Evolutionary conservation across 2,113 vertebrate species (phyloP).

Genomic region (Podiceps cristatus): DNA sequence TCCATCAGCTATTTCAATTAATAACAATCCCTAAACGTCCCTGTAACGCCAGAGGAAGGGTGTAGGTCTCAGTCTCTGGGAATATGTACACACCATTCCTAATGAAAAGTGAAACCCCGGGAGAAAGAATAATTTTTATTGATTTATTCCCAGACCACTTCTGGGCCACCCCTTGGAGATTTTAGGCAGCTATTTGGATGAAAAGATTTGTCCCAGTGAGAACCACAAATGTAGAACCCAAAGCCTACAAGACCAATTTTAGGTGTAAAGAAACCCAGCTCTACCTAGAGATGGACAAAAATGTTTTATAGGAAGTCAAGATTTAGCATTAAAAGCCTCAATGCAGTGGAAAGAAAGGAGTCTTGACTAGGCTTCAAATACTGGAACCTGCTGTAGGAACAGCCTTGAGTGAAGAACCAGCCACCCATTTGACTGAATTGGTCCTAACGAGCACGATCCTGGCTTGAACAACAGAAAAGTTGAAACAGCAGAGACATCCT

Average conservation of each 20-base stretch:
- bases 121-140: not conserved
- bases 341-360: not conserved
- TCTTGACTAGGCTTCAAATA: not conserved
- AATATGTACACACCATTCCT: not conserved
- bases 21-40: not conserved
- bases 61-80: not conserved
- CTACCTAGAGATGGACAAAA: not conserved
- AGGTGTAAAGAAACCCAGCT: not conserved
- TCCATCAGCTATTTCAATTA: not conserved
- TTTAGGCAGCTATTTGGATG: not conserved
- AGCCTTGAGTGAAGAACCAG: not conserved
- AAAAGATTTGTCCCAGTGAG: not conserved
- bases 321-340: not conserved
- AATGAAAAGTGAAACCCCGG: not conserved
- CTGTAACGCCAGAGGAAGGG: not conserved
- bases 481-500: not conserved
- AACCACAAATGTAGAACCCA: not conserved
- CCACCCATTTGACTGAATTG: not conserved
- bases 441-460: not conserved
- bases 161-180: not conserved
- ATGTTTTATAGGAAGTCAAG: not conserved
- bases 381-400: not conserved
- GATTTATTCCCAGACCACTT: not conserved
- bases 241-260: not conserved
- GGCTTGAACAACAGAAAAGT: not conserved